Evolutionary conservation across 2,888 invertebrate species (phyloP).

Genomic region (Oeneis ivallda): DNA sequence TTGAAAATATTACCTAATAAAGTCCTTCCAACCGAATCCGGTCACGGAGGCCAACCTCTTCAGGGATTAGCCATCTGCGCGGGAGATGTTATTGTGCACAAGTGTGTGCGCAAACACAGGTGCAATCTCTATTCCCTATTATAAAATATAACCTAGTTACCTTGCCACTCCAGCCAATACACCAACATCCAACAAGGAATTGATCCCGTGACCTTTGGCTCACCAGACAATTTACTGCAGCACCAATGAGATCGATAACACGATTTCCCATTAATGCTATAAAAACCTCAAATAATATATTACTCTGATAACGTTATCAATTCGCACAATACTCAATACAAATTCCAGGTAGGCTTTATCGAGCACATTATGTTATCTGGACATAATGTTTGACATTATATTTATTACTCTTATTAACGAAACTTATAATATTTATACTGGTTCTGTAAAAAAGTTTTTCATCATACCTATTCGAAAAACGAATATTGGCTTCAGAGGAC

Average conservation of each 20-base stretch:
- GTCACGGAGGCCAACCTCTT: no score
- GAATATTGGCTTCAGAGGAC: no score
- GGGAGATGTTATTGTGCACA: no score
- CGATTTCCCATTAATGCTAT: conserved; percentile 1
- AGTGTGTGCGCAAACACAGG: no score
- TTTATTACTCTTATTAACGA: not conserved
- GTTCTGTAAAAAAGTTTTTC: not conserved
- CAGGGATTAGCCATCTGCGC: no score
- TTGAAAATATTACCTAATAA: no score
- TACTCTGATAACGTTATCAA: conserved; percentile 5
- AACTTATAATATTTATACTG: not conserved
- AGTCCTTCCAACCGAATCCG: no score
- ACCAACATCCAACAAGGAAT: not conserved
- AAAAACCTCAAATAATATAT: conserved; percentile 9
- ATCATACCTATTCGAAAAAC: no score
- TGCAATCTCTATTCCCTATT: no score
- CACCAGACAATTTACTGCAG: not conserved
- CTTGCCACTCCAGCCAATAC: not conserved
- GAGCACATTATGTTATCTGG: conserved; percentile 1
- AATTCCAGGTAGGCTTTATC: conserved; percentile 17
- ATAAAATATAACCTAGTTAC: no score
- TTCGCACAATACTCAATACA: conserved; percentile 9
- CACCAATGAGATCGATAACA: not conserved
- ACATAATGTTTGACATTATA: not conserved
- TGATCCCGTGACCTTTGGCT: not conserved